Evolutionary conservation across 2,888 invertebrate species (phyloP), one percentile per base, ranked within the genome.

Genomic region (Agrochola circellaris): DNA sequence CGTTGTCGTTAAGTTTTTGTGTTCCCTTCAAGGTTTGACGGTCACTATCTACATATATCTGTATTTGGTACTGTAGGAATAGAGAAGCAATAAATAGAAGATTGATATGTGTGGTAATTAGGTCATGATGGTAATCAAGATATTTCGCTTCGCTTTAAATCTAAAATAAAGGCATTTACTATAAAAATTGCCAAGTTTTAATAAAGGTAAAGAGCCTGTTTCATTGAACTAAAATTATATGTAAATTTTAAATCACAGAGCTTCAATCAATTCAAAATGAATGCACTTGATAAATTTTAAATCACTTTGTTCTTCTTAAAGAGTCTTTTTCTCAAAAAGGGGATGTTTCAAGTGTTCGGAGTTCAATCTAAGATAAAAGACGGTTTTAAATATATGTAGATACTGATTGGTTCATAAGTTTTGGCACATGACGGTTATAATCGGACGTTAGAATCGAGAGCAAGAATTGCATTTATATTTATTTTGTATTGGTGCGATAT

Each of bases 391-490:
- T 88, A 87, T 88, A 82, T 88, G 88, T 88, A 88, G 87, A 88
- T 88, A 88, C 26, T 88, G 87, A 85, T 87, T 74, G 68, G 15
- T 74, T 71, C 72, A 65, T 69, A 66, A 64, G 34, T 78, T 76
- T 82, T 77, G 78, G 75, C 62, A 79, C 75, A 77, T 70, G 76
- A 68, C 66, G 87, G 72, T 89, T 87, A 87, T 92, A 92, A 92
- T 93, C 93, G 92, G 91, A 91, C 78, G 92, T 93, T 93, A 90
- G 89, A 87, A 84, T 91, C 88, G 88, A 91, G 89, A 87, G 90
- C 88, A 82, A 79, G 82, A 91, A 90, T 93, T 93, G 96, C 96
- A 96, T 96, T 95, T 95, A 95, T 94, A 91, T 92, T 93, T 92
- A 92, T 90, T 89, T 86, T 87, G 85, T 90, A 90, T 89, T 92